Percentiles rank a stretch among this genome's conserved stretches.
These are phyloP conservation scores for Tribolium madens DNA, from an alignment of 1,140 invertebrate genomes.

Conservation along the genomic window DNA sequence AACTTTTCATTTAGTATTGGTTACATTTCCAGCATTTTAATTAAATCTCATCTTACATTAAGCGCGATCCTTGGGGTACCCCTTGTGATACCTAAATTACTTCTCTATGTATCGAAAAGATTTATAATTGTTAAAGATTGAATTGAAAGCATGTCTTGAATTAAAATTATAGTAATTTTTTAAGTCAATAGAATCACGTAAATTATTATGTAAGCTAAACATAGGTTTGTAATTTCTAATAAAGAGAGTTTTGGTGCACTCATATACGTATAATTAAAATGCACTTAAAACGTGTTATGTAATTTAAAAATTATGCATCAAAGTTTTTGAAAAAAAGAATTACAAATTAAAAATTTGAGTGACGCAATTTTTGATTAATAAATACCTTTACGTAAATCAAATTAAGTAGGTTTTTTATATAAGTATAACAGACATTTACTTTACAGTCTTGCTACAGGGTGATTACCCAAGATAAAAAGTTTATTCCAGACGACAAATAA, in stretches of 20 bases:
- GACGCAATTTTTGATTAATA: conserved; percentile 7
- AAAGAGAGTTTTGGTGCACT: neutral
- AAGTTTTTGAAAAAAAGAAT: neutral
- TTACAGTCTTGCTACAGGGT: no score
- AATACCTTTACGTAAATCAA: neutral
- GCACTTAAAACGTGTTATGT: neutral
- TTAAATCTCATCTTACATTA: no score
- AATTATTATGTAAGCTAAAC: neutral
- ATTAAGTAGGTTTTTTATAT: neutral
- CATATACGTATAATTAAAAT: neutral
- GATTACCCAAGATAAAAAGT: no score
- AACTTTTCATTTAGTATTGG: neutral
- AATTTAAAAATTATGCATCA: neutral
- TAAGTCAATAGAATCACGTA: neutral
- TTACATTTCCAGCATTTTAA: no score
- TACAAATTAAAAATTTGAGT: neutral
- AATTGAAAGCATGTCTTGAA: neutral
- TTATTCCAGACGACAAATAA: no score
- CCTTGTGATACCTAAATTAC: no score
- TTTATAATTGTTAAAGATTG: neutral
- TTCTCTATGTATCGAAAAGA: neutral
- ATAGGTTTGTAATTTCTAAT: neutral
- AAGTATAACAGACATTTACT: no score
- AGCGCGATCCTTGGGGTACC: no score
- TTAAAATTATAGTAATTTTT: neutral